phyloP scores from a whole-genome alignment of 1,140 invertebrate genomes.

The Trichonephila inaurata region DNA sequence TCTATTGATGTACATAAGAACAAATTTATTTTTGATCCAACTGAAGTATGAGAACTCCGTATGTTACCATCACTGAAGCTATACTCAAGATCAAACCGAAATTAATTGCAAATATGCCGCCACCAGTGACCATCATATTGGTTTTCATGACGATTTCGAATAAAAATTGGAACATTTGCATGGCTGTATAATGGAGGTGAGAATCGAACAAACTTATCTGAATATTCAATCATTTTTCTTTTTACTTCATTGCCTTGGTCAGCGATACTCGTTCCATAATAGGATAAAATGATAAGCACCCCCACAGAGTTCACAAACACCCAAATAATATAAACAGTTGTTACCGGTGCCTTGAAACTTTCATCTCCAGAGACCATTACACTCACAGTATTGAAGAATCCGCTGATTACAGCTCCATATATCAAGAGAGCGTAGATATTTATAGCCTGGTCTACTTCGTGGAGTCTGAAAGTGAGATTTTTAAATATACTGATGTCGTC shows the following conservation, averaged over 20 bases:
- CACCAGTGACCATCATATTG: slow-evolving; percentile 31
- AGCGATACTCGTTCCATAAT: neutral
- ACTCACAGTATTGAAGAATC: slow-evolving; percentile 32
- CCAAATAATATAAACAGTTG: neutral
- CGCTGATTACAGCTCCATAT: slow-evolving; percentile 8
- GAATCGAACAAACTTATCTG: neutral
- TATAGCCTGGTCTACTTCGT: slow-evolving; percentile 43
- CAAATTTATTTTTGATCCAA: slow-evolving; percentile 6
- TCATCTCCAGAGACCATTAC: neutral
- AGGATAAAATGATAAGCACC: neutral
- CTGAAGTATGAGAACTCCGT: slow-evolving; percentile 58
- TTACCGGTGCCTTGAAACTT: neutral
- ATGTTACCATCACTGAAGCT: slow-evolving; percentile 42
- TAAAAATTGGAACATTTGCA: neutral
- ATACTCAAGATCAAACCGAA: slow-evolving; percentile 30
- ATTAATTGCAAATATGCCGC: slow-evolving; percentile 55
- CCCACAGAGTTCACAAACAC: neutral
- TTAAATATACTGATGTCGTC: slow-evolving; percentile 1
- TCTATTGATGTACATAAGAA: too few species aligned
- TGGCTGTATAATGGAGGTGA: neutral
- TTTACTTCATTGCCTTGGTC: neutral
- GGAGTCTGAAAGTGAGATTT: neutral
- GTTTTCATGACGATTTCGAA: neutral
- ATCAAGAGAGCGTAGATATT: neutral
- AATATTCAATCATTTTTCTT: neutral